A percentile compares a stretch with the other conserved stretches of the same genome.
Conservation (phyloP, 2,797 vertebrate species). For the Pangasius larnaudii region DNA sequence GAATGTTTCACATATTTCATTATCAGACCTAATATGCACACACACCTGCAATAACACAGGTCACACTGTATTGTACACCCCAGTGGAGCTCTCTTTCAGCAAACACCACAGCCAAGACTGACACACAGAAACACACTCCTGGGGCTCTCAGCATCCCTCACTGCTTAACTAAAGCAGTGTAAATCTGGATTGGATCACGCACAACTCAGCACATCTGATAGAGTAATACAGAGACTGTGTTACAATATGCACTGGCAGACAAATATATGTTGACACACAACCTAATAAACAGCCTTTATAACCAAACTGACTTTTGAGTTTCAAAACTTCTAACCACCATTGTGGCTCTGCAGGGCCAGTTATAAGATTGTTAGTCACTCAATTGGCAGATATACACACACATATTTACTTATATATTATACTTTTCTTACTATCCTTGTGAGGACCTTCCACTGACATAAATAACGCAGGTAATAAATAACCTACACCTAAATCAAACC, state of each 20-base stretch:
- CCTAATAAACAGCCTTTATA: slow-evolving; percentile 29
- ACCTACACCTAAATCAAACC: background rate
- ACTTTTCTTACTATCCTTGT: background rate
- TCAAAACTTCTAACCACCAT: slow-evolving; percentile 3
- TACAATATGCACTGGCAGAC: background rate
- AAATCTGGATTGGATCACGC: slow-evolving; percentile 49
- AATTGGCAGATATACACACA: background rate
- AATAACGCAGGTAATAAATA: background rate
- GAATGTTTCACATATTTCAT: slow-evolving; percentile 72
- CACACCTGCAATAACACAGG: slow-evolving; percentile 78
- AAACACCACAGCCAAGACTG: slow-evolving; percentile 42
- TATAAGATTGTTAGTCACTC: slow-evolving; percentile 21
- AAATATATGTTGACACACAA: background rate
- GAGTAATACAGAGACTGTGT: slow-evolving; percentile 39
- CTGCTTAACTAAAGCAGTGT: slow-evolving; percentile 30
- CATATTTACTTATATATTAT: no score
- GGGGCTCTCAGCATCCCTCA: slow-evolving; percentile 21
- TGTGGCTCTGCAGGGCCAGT: background rate
- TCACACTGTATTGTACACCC: slow-evolving; percentile 59
- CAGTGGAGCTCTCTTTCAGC: slow-evolving; percentile 51
- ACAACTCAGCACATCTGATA: slow-evolving; percentile 23
- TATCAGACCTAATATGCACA: slow-evolving; percentile 69
- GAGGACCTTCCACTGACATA: background rate
- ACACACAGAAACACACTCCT: slow-evolving; percentile 43
- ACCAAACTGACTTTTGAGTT: slow-evolving; percentile 1